Evolutionary conservation across 1,140 invertebrate genomes (phyloP), one percentile per base, ranked within the genome.

Genomic region (Hermatobates lingyangjiaoensis): DNA sequence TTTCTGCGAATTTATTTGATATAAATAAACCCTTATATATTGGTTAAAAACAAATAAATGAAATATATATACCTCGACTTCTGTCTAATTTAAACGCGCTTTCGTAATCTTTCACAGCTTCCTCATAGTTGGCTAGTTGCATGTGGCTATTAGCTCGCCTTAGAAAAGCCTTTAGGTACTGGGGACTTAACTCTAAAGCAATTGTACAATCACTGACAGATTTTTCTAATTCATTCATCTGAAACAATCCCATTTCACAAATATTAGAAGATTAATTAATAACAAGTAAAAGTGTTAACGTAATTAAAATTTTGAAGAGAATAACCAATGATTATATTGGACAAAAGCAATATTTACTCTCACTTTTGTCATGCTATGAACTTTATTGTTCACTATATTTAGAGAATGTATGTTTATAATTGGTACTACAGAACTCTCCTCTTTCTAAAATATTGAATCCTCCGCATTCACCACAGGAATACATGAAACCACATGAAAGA

Each of bases 21-120:
- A n/a, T n/a, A n/a, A n/a, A n/a, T 4, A 25, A 52, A 7, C 20
- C n/a, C 26, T 47, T 47, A 4, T 25, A 25, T 18, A 45, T 47
- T 40, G 44, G 10, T 48, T 49, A 46, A 45, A 56, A 28, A 42
- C 42, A 30, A 50, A 20, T 7, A 7, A 42, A 42, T 45, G 15
- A 28, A 45, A 18, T 25, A 20, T 39, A 2, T 21, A 54, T 66
- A 79, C 76, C 73, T 60, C 77, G 74, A 59, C 72, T 83, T 68
- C 86, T 89, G 60, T 90, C 86, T 55, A 90, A 74, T 69, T 88
- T 87, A 61, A 74, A 77, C 0, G 83, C 75, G 61, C 77, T 82
- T 66, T 96, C 90, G 63, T 92, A 93, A 69, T 96, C 91, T 56
- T 78, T 74, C 2, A 95, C 86, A 39, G 87, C 84, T 51, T 94